Evolutionary conservation across 2,888 invertebrate genomes (phyloP).

Genomic region (Lumbricus terrestris): DNA sequence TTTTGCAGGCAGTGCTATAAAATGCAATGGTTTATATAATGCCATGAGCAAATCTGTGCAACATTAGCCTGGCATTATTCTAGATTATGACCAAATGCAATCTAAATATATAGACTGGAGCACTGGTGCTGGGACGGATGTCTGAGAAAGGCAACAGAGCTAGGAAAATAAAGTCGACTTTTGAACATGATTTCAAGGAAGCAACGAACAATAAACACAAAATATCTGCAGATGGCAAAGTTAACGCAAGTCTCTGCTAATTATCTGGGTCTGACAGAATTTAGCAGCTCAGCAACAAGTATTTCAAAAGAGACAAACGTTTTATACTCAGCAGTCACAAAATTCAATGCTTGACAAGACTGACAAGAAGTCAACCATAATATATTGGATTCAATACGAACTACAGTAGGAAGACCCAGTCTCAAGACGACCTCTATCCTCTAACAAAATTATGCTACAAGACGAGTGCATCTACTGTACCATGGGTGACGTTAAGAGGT

Average conservation of each 20-base stretch:
- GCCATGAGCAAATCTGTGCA: too few relatives aligned
- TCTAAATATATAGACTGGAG: not conserved
- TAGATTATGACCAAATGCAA: not conserved
- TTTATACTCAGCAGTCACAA: not conserved
- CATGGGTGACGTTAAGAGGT: too few relatives aligned
- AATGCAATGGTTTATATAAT: too few relatives aligned
- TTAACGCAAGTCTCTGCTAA: not conserved
- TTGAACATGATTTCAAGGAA: not conserved
- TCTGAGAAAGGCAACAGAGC: not conserved
- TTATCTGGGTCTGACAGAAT: not conserved
- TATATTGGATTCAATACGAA: not conserved
- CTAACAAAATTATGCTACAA: not conserved
- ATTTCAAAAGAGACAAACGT: not conserved
- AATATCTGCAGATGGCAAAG: not conserved
- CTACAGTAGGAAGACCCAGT: not conserved
- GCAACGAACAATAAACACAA: not conserved
- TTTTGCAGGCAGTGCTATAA: too few relatives aligned
- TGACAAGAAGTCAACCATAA: not conserved
- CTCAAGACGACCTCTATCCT: not conserved
- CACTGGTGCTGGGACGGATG: not conserved
- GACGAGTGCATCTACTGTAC: not conserved
- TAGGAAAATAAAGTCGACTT: not conserved
- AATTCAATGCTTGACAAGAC: not conserved
- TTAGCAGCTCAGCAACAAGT: not conserved
- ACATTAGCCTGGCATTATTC: not conserved